phyloP scores from a whole-genome alignment of 2,888 invertebrate genomes.

The Anarsia innoxiella region DNA sequence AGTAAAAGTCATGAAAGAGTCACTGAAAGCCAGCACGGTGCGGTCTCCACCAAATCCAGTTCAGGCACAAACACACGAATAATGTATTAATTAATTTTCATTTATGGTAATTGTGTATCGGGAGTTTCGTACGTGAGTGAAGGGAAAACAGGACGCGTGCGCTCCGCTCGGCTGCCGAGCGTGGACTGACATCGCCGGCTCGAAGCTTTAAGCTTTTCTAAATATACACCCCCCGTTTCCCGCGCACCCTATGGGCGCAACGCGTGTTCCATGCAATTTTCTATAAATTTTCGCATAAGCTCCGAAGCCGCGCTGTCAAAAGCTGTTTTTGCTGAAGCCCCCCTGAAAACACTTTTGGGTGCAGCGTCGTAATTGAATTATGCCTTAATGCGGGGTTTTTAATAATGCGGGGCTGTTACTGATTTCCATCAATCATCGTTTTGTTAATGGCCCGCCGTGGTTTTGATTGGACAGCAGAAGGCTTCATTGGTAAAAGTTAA shows the following conservation, averaged over 20 bases:
- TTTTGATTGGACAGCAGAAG: too few species aligned
- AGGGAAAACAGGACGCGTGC: slow-evolving; percentile 38
- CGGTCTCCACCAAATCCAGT: slow-evolving; percentile 50
- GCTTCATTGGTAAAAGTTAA: too few species aligned
- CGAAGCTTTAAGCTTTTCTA: slow-evolving; percentile 54
- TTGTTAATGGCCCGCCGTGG: not conserved
- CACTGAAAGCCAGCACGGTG: slow-evolving; percentile 29
- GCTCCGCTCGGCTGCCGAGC: slow-evolving; percentile 45
- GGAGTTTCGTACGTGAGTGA: slow-evolving; percentile 34
- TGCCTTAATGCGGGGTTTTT: slow-evolving; percentile 35
- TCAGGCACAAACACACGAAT: slow-evolving; percentile 48
- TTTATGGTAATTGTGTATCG: slow-evolving; percentile 56
- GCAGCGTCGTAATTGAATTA: slow-evolving; percentile 63
- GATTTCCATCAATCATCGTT: slow-evolving; percentile 8
- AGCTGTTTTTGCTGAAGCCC: slow-evolving; percentile 59
- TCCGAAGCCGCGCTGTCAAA: slow-evolving; percentile 67
- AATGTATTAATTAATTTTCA: slow-evolving; percentile 45
- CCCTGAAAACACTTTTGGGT: slow-evolving; percentile 37
- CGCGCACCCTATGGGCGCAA: slow-evolving; percentile 62
- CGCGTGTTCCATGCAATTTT: slow-evolving; percentile 69
- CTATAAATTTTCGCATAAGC: slow-evolving; percentile 73
- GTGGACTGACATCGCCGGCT: slow-evolving; percentile 48
- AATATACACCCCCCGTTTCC: slow-evolving; percentile 68
- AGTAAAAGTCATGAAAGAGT: slow-evolving; percentile 31
- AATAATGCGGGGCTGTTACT: slow-evolving; percentile 14